phyloP scores from a whole-genome alignment of 1,140 invertebrate species.

The Anagrus nilaparvatae region DNA sequence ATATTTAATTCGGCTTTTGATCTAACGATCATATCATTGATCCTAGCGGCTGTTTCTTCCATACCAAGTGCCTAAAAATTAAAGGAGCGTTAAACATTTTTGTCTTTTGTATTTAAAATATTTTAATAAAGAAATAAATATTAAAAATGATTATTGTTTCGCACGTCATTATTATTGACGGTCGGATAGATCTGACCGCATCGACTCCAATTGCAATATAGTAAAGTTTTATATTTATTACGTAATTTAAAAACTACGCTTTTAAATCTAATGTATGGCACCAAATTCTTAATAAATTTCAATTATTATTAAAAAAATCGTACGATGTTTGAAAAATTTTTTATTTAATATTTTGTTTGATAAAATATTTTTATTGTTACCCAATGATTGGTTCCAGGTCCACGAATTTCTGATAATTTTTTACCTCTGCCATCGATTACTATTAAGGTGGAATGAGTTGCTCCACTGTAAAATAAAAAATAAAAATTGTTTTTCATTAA shows the following conservation, averaged over 20 bases:
- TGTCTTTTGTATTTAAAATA: not conserved
- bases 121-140: not conserved
- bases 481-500: slow-evolving; percentile 2
- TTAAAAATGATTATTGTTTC: not conserved
- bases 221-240: too few species aligned
- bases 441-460: slow-evolving; percentile 67
- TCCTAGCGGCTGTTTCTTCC: slow-evolving; percentile 61
- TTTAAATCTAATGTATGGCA: slow-evolving; percentile 1
- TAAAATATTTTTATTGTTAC: too few species aligned
- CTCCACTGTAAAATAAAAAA: slow-evolving; percentile 55
- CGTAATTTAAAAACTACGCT: too few species aligned
- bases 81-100: not conserved
- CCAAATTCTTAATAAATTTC: too few species aligned
- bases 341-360: too few species aligned
- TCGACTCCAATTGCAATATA: slow-evolving; percentile 14
- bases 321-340: too few species aligned
- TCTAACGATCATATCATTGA: slow-evolving; percentile 61
- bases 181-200: slow-evolving; percentile 17
- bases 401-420: slow-evolving; percentile 52
- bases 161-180: slow-evolving; percentile 1
- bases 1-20: slow-evolving; percentile 60
- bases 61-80: slow-evolving; percentile 52
- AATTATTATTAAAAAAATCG: too few species aligned
- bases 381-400: slow-evolving; percentile 76
- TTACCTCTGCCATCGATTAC: slow-evolving; percentile 62